Conservation (phyloP, 2,113 vertebrate genomes). For the Nothocercus nigrocapillus region DNA sequence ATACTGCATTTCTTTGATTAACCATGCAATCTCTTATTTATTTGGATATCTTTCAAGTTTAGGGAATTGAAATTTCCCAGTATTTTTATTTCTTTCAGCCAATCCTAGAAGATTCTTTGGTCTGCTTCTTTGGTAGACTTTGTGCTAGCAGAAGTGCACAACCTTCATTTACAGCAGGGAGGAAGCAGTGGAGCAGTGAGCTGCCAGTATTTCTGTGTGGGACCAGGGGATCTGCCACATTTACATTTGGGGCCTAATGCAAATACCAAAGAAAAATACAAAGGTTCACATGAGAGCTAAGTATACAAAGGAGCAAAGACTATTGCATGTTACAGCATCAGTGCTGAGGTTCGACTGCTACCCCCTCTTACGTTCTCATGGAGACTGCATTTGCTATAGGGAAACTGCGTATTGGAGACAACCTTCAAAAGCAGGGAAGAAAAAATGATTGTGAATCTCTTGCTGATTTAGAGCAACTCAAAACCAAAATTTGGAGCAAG, state of each 20-base stretch:
- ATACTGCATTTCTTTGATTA: not conserved
- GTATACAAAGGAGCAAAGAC: not conserved
- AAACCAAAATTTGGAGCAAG: not conserved
- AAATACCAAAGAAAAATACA: not conserved
- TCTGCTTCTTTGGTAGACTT: not conserved
- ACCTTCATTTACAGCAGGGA: not conserved
- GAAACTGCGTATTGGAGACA: not conserved
- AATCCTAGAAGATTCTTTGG: rapidly evolving
- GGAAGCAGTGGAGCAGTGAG: rapidly evolving
- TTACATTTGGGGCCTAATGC: not conserved
- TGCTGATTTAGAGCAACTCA: not conserved
- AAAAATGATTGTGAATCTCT: not conserved
- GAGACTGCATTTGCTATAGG: not conserved
- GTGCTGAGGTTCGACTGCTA: not conserved
- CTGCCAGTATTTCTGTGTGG: rapidly evolving
- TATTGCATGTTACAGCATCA: not conserved
- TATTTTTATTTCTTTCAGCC: not conserved
- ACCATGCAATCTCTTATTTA: rapidly evolving
- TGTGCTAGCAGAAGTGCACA: not conserved
- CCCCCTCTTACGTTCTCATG: not conserved
- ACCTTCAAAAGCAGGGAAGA: not conserved
- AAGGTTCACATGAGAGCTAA: not conserved
- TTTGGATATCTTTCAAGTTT: not conserved
- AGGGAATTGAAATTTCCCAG: not conserved
- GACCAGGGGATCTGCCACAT: not conserved